These are phyloP conservation scores for Micronycteris hirsuta DNA, from an alignment of 2,113 vertebrate species.

Conservation along the genomic window DNA sequence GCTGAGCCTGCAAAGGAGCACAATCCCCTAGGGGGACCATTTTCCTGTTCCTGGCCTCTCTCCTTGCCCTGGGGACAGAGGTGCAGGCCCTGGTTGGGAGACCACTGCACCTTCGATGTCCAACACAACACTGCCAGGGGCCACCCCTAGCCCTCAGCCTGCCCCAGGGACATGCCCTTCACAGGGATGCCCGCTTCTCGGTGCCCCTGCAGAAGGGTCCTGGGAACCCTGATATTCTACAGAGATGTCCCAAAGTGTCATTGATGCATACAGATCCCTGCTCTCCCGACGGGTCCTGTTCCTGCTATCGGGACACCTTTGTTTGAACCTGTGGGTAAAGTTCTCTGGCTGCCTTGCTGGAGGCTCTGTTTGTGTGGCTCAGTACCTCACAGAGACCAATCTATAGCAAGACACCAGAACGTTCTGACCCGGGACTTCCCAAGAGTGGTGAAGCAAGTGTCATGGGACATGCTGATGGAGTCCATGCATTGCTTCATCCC, in stretches of 20 bases:
- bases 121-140: accelerated
- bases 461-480: not conserved
- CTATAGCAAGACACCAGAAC: conserved; percentile 23
- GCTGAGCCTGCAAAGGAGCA: not conserved
- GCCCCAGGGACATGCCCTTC: not conserved
- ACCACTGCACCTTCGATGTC: not conserved
- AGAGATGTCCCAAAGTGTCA: conserved; percentile 30
- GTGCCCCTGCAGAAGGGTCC: conserved; percentile 36
- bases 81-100: not conserved
- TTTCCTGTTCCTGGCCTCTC: not conserved
- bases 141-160: not conserved
- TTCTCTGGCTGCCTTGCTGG: not conserved
- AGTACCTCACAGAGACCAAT: not conserved
- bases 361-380: not conserved
- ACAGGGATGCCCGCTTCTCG: not conserved
- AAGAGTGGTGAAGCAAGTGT: not conserved
- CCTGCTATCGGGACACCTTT: not conserved
- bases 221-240: not conserved
- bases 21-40: not conserved
- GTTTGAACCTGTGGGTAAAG: not conserved
- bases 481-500: not conserved
- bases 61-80: not conserved
- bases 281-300: not conserved
- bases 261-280: not conserved
- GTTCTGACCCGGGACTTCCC: not conserved